Evolutionary conservation across 2,797 vertebrate species (phyloP).

Genomic region (Falco rusticolus): DNA sequence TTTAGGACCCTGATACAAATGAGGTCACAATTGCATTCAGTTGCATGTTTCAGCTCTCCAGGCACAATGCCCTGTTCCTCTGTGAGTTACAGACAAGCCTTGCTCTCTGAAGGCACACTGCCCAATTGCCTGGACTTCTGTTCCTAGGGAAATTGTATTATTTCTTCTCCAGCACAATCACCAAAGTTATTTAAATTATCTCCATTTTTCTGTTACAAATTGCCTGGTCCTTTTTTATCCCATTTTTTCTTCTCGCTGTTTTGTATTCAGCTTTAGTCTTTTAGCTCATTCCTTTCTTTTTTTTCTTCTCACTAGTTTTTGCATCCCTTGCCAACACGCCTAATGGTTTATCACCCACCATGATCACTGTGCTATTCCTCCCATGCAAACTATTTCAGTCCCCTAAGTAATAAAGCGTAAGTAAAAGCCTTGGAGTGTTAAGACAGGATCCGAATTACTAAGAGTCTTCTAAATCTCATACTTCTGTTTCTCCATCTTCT

Average conservation of each 20-base stretch:
- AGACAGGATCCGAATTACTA: not conserved
- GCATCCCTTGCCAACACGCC: not conserved
- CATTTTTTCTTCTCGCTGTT: not conserved
- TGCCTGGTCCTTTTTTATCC: not conserved
- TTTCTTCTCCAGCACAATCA: slow-evolving; percentile 12
- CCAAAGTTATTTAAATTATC: not conserved
- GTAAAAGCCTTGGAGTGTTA: not conserved
- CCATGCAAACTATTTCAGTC: not conserved
- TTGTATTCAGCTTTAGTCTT: not conserved
- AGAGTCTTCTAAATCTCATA: not conserved
- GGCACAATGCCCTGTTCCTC: not conserved
- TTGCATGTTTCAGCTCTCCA: not conserved
- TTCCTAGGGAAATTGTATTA: not conserved
- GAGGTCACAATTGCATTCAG: not conserved
- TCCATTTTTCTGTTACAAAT: not conserved
- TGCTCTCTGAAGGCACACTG: not conserved
- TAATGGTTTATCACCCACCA: not conserved
- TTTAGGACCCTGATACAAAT: not conserved
- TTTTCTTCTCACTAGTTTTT: not conserved
- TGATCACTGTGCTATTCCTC: not conserved
- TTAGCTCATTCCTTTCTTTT: not conserved
- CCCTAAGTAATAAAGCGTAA: not conserved
- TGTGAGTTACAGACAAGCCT: not conserved
- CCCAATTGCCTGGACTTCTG: not conserved
- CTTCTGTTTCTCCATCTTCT: not conserved